Base-by-base conservation (phyloP, 2,888 invertebrate species). In the Incurvaria masculella region DNA sequence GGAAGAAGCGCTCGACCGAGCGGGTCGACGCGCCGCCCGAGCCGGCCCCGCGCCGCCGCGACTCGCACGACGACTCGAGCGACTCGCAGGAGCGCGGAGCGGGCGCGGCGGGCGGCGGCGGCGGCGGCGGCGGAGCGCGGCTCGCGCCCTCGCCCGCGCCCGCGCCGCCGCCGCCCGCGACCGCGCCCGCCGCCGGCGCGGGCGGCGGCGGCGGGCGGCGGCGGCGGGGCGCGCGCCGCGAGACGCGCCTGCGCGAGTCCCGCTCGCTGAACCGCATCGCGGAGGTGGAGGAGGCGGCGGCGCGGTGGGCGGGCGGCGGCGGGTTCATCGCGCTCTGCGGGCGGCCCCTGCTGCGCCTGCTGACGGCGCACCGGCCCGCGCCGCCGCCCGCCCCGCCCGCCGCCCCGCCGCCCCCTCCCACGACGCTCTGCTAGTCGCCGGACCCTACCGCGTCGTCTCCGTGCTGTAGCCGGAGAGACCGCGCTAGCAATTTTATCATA, bases 241-340 rank as follows among this genome's bases (percentile, higher is more conserved):
- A 76, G 62, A 68, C 66, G 52, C 67, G 75, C 2, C 69, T 92
- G 48, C 81, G 91, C 10, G 91, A 92, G 72, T 91, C 90, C 57
- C 91, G 92, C 62, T 91, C 91, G 21, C 72, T 92, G 51, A 92
- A 91, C 68, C 83, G 91, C 53, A 91, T 92, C 54, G 91, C 91
- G 16, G 92, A 92, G 72, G 91, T 91, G 55, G 90, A 91, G 67
- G 91, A 91, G 65, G 88, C 85, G 47, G 82, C 68, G 56, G 70
- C 73, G 45, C 70, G 73, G 63, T 65, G 61, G 58, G 72, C 67
- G 55, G 67, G 68, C 54, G 69, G 41, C 17, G 41, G 59, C 44
- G 63, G 72, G 44, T 61, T 76, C 57, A 75, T 66, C 57, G 75
- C 74, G 58, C 60, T 75, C 56, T 75, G 76, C 64, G 67, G 79